Conservation (phyloP, 2,888 invertebrate species). For the Saturnia pavonia region DNA sequence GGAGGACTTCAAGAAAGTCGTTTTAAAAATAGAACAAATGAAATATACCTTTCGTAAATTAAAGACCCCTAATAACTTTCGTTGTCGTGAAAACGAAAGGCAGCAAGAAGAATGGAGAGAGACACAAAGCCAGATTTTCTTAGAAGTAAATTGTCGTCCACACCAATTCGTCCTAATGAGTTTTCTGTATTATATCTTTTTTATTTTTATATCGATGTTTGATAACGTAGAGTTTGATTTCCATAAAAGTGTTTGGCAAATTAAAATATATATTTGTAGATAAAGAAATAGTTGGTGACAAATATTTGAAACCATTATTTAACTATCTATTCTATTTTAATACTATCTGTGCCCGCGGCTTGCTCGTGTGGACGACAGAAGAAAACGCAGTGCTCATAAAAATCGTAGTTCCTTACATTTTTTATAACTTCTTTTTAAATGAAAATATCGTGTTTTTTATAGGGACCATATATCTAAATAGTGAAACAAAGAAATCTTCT, state of each 20-base stretch:
- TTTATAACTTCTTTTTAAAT: too few relatives aligned
- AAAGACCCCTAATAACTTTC: background rate
- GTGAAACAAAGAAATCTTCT: too few relatives aligned
- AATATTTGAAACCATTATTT: background rate
- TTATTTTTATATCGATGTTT: background rate
- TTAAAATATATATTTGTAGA: background rate
- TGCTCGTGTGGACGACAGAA: too few relatives aligned
- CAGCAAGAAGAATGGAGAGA: constrained; percentile 1
- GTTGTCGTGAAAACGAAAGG: constrained; percentile 5
- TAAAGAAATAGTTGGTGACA: too few relatives aligned
- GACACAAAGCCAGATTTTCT: constrained; percentile 9
- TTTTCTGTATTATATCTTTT: constrained; percentile 6
- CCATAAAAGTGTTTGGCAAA: too few relatives aligned
- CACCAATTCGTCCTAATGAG: constrained; percentile 8
- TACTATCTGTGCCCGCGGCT: too few relatives aligned
- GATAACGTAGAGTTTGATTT: background rate
- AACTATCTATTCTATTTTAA: too few relatives aligned
- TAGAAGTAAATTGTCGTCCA: constrained; percentile 10
- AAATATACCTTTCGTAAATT: constrained; percentile 4
- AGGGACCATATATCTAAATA: too few relatives aligned
- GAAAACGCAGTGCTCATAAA: too few relatives aligned
- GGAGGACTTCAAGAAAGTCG: background rate
- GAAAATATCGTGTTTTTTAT: too few relatives aligned
- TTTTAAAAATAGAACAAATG: constrained; percentile 1
- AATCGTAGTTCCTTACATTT: too few relatives aligned